Base-by-base conservation (phyloP, 1,140 invertebrate species). In the Ridgeia piscesae region DNA sequence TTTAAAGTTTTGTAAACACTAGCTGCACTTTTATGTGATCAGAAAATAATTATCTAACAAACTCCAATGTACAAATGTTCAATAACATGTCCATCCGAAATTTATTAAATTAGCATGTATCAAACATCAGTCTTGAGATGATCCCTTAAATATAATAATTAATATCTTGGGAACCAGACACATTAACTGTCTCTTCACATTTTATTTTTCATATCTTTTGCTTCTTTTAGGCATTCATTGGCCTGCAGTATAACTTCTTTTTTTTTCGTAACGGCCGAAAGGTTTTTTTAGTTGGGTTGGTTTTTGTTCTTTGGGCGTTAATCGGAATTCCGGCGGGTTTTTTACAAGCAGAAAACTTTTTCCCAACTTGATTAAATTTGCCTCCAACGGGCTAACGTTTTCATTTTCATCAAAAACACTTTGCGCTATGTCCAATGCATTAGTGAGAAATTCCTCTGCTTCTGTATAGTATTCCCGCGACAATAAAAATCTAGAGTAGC, bases 401-500 rank as follows among this genome's bases (percentile, higher is more conserved):
- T 97, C 97, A 14, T 97, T 95, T 93, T 97, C 94, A 11, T 98
- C 98, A 95, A 98, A 96, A 0, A 97, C 94, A 94, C 97, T 95
- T 91, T 96, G 94, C 92, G 97, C 97, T 93, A 97, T 96, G 35
- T 97, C 96, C 94, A 98, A 97, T 77, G 98, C 97, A 95, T 97
- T 97, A 90, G 97, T 96, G 94, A 98, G 97, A 93, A 97, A 96
- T 89, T 96, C 96, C 88, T 97, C 96, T 0, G 98, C 97, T 94
- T 98, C 97, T 35, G 96, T 94, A 93, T 96, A 96, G 11, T 95
- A 88, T 93, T 97, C 96, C 35, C 97, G 96, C 92, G 96, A 95
- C 91, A 98, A 95, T 92, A 98, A 96, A 95, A 98, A 97, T 94
- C 97, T 97, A 0, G 97, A 98, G 96, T 98, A 99, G 97, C 97